These are phyloP conservation scores for Sinella curviseta DNA, from an alignment of 1,140 invertebrate species.

Conservation along the genomic window DNA sequence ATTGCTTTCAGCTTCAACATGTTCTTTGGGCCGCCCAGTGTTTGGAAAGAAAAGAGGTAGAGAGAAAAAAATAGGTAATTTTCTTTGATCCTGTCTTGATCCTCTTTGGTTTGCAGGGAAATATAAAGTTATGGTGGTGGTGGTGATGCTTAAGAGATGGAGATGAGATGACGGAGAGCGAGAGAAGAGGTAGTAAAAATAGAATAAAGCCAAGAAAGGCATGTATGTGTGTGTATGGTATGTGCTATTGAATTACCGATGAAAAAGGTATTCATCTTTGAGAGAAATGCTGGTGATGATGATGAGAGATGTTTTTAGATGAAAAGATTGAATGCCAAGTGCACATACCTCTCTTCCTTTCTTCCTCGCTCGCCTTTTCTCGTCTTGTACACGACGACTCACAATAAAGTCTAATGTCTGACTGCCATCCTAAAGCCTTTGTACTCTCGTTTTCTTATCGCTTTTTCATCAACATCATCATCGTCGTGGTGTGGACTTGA, in stretches of 20 bases:
- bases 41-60: slow-evolving; percentile 6
- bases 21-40: slow-evolving; percentile 12
- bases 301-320: slow-evolving; percentile 14
- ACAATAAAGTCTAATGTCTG: neutral
- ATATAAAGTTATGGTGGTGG: too few relatives aligned
- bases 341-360: slow-evolving; percentile 5
- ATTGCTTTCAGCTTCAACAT: too few relatives aligned
- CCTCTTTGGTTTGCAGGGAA: neutral
- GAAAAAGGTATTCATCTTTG: neutral
- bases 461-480: slow-evolving; percentile 13
- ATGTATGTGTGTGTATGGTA: neutral
- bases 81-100: slow-evolving; percentile 14
- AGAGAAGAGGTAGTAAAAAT: too few relatives aligned
- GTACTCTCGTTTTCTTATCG: slow-evolving; percentile 1
- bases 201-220: neutral
- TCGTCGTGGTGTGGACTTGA: too few relatives aligned
- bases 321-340: slow-evolving; percentile 17
- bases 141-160: too few relatives aligned
- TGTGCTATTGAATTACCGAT: slow-evolving; percentile 1
- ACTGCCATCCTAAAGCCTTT: neutral
- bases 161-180: neutral
- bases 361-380: neutral
- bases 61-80: slow-evolving; percentile 6
- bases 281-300: neutral
- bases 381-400: neutral